Base-by-base conservation (phyloP, 2,797 vertebrate species). In the Distichodus sexfasciatus region DNA sequence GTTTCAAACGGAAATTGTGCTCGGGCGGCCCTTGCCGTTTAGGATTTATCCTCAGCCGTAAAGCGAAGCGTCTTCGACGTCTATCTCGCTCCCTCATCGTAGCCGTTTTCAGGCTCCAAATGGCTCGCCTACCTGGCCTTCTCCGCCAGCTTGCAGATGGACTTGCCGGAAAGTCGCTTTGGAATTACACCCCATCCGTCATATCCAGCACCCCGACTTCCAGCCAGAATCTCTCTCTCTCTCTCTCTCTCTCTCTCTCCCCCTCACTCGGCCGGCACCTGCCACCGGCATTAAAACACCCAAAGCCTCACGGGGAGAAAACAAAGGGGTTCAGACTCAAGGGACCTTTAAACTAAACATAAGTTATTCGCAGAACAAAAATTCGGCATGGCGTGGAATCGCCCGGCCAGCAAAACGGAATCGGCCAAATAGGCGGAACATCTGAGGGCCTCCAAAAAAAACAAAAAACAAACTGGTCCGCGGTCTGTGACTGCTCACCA, bases 181-280 rank as follows among this genome's bases (percentile, higher is more conserved):
- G 46, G 79, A 78, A 68, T 77, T 78, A 76, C 75, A 79, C 74
- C 19, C 58, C 71, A 74, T 74, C 63, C 59, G 57, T 74, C 71
- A 74, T 29, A 11, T 46, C 40, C 57, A 69, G 71, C 62, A 66
- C 76, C 79, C 66, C 65, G 53, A 81, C 59, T 50, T 38, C 44
- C 21, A 67, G 70, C 72, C 72, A 79, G 72, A 53, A 66, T 57
- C 35, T 55, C 66, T 74, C n/a, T n/a, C n/a, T n/a, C n/a, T n/a
- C n/a, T n/a, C n/a, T n/a, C n/a, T n/a, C n/a, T n/a, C n/a, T n/a
- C n/a, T n/a, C n/a, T n/a, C n/a, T n/a, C n/a, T n/a, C n/a, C n/a
- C n/a, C n/a, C n/a, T n/a, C n/a, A n/a, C n/a, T n/a, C 58, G 67
- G 78, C 81, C 75, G 79, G 68, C 82, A 85, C 84, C 82, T 86